phyloP scores from a whole-genome alignment of 2,888 invertebrate species.

The Sarcophaga variegata region DNA sequence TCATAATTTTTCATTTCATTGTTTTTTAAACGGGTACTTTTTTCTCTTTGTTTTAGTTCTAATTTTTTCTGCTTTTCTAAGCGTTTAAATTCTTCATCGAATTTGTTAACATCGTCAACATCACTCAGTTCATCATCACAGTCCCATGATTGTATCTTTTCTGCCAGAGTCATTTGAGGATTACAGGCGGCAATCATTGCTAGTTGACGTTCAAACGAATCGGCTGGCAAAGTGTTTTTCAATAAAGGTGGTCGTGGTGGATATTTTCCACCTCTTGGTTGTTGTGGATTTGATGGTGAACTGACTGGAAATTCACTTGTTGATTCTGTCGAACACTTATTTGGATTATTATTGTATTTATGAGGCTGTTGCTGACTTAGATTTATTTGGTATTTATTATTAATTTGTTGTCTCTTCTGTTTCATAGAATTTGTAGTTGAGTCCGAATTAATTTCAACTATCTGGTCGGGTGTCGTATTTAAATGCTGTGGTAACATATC shows the following conservation, averaged over 20 bases:
- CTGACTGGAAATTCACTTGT: conserved; percentile 81
- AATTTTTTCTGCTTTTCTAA: conserved; percentile 72
- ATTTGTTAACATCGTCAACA: conserved; percentile 79
- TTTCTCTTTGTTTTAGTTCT: conserved; percentile 52
- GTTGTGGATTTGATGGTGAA: conserved; percentile 77
- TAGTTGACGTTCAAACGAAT: conserved; percentile 77
- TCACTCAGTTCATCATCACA: conserved; percentile 76
- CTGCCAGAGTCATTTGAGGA: conserved; percentile 77
- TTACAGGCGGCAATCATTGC: conserved; percentile 75
- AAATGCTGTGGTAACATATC: conserved; percentile 6
- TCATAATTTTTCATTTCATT: conserved; percentile 68
- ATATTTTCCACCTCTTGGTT: conserved; percentile 73
- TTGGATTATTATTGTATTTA: conserved; percentile 50
- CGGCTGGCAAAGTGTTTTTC: conserved; percentile 78
- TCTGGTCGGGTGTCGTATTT: conserved; percentile 66
- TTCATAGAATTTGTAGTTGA: conserved; percentile 70
- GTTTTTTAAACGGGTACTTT: conserved; percentile 31
- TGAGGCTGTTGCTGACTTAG: conserved; percentile 62
- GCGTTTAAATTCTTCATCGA: conserved; percentile 75
- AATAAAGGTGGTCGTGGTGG: conserved; percentile 73
- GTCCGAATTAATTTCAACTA: conserved; percentile 70
- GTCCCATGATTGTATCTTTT: conserved; percentile 78
- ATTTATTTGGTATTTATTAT: conserved; percentile 60
- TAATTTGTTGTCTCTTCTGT: conserved; percentile 65
- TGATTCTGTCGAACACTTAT: conserved; percentile 72